Evolutionary conservation across 2,888 invertebrate species (phyloP), one percentile per base, ranked within the genome.

Genomic region (Drosophila merina): DNA sequence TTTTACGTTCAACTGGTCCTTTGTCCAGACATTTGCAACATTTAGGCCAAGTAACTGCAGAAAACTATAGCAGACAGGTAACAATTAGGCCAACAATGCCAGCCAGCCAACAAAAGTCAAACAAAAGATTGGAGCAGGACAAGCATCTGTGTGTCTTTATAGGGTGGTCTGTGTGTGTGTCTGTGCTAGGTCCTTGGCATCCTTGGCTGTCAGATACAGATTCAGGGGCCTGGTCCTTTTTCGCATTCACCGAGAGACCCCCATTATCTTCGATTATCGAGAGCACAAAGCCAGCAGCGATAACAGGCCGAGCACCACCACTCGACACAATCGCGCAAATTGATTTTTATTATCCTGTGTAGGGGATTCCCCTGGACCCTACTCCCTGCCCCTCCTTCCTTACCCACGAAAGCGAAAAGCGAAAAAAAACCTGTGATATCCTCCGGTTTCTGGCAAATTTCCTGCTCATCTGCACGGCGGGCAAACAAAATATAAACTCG

Each of bases 311-410:
- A 42, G 55, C 14, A 45, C 26, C 67, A 57, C 44, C 57, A 51
- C 52, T 50, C 71, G 69, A 58, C 67, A 64, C 55, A 72, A 72
- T 48, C 36, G 73, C 64, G 72, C 49, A 72, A 72, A 72, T 72
- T 72, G 73, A 72, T 70, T 70, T 71, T 70, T 70, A 70, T 70
- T 70, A 70, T 70, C 72, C 70, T 62, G 70, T 33, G 72, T 28
- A 28, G 33, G 51, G 40, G 30, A 49, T 36, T 28, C 28, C 3
- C 47, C 14, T 36, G 4, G 25, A 10, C 40, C 10, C 31, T 14
- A 8, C 54, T 14, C 28, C 44, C 9, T 44, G 9, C 25, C 10
- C 25, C 20, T 8, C 9, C 3, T 14, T 6, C 14, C 40, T 10
- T 40, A 20, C 5, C 44, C 9, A 20, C 14, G n/a, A 14, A 31